Percentiles rank a stretch among this genome's conserved stretches.
Evolutionary conservation across 2,797 vertebrate genomes (phyloP).

Genomic region (Liasis olivaceus): DNA sequence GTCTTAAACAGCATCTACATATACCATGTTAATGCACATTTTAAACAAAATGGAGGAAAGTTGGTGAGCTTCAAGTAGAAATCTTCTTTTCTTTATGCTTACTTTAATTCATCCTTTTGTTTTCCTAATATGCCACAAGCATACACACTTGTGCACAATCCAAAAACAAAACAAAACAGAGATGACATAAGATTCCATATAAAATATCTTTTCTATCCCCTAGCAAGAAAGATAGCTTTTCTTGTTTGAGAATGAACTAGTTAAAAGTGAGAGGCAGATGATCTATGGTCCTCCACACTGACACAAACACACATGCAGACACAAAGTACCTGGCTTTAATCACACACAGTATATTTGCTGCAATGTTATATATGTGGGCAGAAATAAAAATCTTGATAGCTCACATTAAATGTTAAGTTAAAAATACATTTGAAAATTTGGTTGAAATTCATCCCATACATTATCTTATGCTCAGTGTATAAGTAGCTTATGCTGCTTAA

Average conservation of each 20-base stretch:
- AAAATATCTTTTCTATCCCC: constrained; percentile 59
- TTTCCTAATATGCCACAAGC: constrained; percentile 28
- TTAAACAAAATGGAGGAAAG: too few species aligned
- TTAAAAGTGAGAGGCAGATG: constrained; percentile 60
- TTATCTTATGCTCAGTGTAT: not conserved
- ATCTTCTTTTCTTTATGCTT: constrained; percentile 6
- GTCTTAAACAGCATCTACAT: too few species aligned
- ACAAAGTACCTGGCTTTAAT: constrained; percentile 54
- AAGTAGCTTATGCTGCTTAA: not conserved
- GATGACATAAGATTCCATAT: constrained; percentile 47
- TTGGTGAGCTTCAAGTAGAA: not conserved
- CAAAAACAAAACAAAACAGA: constrained; percentile 41
- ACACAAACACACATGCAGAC: constrained; percentile 54
- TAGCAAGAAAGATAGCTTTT: constrained; percentile 46
- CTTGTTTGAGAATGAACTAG: constrained; percentile 61
- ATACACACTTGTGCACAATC: not conserved
- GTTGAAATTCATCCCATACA: constrained; percentile 4
- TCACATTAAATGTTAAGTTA: constrained; percentile 12
- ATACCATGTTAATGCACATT: too few species aligned
- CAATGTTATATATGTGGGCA: constrained; percentile 31
- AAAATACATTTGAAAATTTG: constrained; percentile 42
- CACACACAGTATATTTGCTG: constrained; percentile 30
- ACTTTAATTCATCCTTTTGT: constrained; percentile 37
- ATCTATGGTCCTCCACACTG: constrained; percentile 60
- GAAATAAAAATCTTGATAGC: constrained; percentile 27